Evolutionary conservation across 2,797 vertebrate genomes (phyloP).

Genomic region (Liasis olivaceus): DNA sequence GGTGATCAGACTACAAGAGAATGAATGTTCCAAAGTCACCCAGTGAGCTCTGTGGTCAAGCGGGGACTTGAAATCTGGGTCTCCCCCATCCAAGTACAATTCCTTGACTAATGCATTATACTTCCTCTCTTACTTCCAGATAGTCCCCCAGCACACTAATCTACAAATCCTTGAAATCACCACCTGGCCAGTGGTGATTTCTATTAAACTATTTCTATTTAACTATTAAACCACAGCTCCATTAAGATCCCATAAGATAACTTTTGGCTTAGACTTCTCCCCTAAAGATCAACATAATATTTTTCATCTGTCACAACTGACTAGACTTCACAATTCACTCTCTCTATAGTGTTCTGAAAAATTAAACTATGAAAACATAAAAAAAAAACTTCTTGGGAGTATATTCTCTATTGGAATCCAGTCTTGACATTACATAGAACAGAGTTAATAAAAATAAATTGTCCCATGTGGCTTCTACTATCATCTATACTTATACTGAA

Average conservation of each 20-base stretch:
- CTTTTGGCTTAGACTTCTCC: slow-evolving; percentile 40
- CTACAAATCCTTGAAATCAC: slow-evolving; percentile 45
- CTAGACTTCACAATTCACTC: slow-evolving; percentile 38
- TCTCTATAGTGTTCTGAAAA: slow-evolving; percentile 48
- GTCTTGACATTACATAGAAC: slow-evolving; percentile 24
- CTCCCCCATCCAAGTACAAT: neutral
- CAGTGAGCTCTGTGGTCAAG: neutral
- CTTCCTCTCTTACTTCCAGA: neutral
- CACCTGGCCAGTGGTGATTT: slow-evolving; percentile 17
- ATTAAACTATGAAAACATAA: slow-evolving; percentile 55
- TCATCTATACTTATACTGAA: neutral
- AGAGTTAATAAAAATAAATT: neutral
- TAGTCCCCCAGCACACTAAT: neutral
- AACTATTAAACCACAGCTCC: slow-evolving; percentile 45
- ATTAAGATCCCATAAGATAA: slow-evolving; percentile 48
- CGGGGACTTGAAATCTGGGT: too few species aligned
- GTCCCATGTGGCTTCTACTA: neutral
- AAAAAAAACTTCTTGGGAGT: slow-evolving; percentile 29
- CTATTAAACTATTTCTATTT: neutral
- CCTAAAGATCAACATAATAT: slow-evolving; percentile 47
- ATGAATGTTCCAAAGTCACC: neutral
- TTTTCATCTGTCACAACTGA: slow-evolving; percentile 48
- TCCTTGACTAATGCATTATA: neutral
- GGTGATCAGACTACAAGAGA: neutral
- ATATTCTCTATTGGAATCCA: slow-evolving; percentile 49